These are phyloP conservation scores for Spheniscus humboldti DNA, from an alignment of 2,797 vertebrate species.

Conservation along the genomic window DNA sequence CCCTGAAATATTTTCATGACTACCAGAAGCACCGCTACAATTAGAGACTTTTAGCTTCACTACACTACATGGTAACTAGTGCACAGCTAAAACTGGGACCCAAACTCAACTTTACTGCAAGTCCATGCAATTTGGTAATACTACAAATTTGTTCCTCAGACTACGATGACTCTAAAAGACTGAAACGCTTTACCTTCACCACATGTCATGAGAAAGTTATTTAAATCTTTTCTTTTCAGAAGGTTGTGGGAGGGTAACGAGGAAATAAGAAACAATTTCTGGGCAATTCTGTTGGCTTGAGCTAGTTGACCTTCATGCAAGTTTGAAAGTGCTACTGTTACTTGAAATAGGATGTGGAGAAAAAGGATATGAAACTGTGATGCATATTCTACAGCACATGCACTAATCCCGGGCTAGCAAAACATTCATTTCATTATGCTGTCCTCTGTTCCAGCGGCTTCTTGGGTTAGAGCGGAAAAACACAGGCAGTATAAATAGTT, in stretches of 20 bases:
- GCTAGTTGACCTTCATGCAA: background rate
- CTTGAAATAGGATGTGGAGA: background rate
- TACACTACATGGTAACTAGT: background rate
- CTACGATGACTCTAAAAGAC: background rate
- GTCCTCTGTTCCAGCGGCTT: background rate
- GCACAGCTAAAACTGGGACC: background rate
- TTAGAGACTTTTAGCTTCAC: background rate
- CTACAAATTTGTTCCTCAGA: background rate
- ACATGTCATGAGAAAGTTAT: background rate
- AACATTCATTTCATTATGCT: background rate
- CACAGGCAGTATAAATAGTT: background rate
- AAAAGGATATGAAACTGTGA: background rate
- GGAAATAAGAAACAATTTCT: background rate
- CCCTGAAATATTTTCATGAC: background rate
- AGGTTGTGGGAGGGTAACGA: background rate
- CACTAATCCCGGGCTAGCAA: background rate
- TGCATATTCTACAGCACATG: background rate
- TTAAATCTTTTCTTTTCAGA: background rate
- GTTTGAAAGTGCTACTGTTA: background rate
- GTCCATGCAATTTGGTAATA: background rate
- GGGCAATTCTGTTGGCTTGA: background rate
- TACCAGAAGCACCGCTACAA: background rate
- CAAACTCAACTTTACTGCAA: background rate
- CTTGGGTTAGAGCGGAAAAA: background rate
- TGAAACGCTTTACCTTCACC: background rate